Evolutionary conservation across 2,797 vertebrate species (phyloP).

Genomic region (Clarias pachynema): DNA sequence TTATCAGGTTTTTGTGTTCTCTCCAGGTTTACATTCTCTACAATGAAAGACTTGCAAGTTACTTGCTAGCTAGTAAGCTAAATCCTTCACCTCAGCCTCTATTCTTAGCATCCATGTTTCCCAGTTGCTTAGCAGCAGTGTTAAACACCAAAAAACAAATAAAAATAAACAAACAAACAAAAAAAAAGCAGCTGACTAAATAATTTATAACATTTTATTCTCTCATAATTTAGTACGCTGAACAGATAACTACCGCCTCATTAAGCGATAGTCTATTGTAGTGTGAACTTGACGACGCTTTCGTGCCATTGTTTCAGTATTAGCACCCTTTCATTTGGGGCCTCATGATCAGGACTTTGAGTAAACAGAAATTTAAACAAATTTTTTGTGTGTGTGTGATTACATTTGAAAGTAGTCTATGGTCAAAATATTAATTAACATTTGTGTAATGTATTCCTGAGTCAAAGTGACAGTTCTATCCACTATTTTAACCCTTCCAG

Average conservation of each 20-base stretch:
- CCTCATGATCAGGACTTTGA: background rate
- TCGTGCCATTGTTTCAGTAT: background rate
- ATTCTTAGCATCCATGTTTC: background rate
- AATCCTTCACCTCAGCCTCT: background rate
- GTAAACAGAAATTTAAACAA: background rate
- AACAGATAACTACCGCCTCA: background rate
- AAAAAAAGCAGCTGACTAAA: background rate
- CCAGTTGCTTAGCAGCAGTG: background rate
- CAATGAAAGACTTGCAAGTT: background rate
- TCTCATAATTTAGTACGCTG: background rate
- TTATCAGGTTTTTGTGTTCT: background rate
- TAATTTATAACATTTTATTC: background rate
- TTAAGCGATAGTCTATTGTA: background rate
- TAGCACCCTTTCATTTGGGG: background rate
- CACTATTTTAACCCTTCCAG: background rate
- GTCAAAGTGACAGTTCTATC: background rate
- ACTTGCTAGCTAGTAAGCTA: background rate
- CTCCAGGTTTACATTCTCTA: background rate
- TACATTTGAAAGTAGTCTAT: background rate
- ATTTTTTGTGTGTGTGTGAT: background rate
- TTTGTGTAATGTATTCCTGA: slow-evolving; percentile 30
- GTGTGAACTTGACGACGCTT: background rate
- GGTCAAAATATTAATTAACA: background rate
- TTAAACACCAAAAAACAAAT: background rate
- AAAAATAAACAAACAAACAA: background rate